Conservation (phyloP, 1,140 invertebrate species). For the Patella vulgata region DNA sequence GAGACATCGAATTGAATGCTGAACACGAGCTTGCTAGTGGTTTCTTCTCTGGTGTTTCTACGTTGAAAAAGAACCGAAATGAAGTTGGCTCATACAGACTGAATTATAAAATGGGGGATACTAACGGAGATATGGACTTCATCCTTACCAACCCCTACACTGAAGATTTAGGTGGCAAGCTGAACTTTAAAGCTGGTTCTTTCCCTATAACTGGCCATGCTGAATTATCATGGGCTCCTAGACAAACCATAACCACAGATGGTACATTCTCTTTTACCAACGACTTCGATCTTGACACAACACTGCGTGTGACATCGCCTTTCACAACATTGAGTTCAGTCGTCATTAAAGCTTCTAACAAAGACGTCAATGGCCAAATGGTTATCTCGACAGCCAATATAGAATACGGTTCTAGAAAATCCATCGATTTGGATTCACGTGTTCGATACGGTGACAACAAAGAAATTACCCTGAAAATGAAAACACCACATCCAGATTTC, state of each 20-base stretch:
- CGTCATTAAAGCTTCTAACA: too few relatives aligned
- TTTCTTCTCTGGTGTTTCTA: neutral
- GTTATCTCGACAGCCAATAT: too few relatives aligned
- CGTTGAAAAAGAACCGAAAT: slow-evolving; percentile 3
- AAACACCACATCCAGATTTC: too few relatives aligned
- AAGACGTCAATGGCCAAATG: too few relatives aligned
- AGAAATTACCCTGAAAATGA: too few relatives aligned
- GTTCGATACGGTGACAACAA: too few relatives aligned
- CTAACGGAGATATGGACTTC: slow-evolving; percentile 7
- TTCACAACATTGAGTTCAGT: too few relatives aligned
- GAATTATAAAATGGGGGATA: slow-evolving; percentile 1
- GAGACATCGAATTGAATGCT: slow-evolving; percentile 10
- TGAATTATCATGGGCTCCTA: slow-evolving; percentile 16
- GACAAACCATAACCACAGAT: slow-evolving; percentile 5
- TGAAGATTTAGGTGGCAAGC: slow-evolving; percentile 13
- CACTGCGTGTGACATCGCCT: too few relatives aligned
- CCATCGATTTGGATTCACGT: too few relatives aligned
- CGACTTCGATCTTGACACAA: neutral
- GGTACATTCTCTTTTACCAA: slow-evolving; percentile 6
- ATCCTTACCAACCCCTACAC: slow-evolving; percentile 5
- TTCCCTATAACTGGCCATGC: slow-evolving; percentile 15
- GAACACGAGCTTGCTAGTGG: slow-evolving; percentile 15
- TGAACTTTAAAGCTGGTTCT: slow-evolving; percentile 4
- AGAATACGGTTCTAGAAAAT: too few relatives aligned
- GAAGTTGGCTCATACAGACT: slow-evolving; percentile 2